Evolutionary conservation across 2,113 vertebrate species (phyloP), one percentile per base, ranked within the genome.

Genomic region (Vulpes ferrilata): DNA sequence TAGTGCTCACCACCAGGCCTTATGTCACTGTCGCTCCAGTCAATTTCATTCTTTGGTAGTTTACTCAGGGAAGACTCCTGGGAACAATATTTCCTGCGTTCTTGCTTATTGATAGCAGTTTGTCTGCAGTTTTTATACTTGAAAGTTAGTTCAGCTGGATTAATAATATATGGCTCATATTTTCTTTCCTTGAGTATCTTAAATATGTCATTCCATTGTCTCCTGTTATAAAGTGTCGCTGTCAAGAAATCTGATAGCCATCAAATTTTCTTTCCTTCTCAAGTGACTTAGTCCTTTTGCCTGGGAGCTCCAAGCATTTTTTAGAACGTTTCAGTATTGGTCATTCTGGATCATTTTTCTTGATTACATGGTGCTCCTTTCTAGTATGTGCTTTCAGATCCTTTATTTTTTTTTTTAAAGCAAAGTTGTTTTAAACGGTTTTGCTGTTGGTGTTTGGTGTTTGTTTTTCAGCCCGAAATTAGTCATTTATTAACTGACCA

Each of bases 41-140:
- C 84, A 90, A 82, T 92, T 96, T 93, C 82, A 79, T 79, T 94
- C 84, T 90, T 95, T 59, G 16, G 23, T 82, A 80, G 64, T 93
- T 98, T 88, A 94, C 7, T 79, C 43, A 59, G 65, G 48, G 81
- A 91, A 96, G 84, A 53, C 95, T 96, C 97, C 73, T 57, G 81
- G 94, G 98, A 93, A 60, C 92, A 90, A 32, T 98, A 97, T 97
- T 95, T 97, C 38, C 88, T 88, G 90, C 96, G 38, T 82, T 95
- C 76, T 19, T 85, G 71, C 71, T 85, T 96, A 85, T 90, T 85
- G 96, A 93, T n/a, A 90, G 88, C 76, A 88, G 76, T 88, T 82
- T 97, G 55, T 96, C 96, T 96, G 71, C 69, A 76, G 76, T 92
- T 84, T 95, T 96, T 76, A 69, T 81, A 81, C 55, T 22, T 74